phyloP scores from a whole-genome alignment of 2,888 invertebrate species.

The Caradrina clavipalpis region DNA sequence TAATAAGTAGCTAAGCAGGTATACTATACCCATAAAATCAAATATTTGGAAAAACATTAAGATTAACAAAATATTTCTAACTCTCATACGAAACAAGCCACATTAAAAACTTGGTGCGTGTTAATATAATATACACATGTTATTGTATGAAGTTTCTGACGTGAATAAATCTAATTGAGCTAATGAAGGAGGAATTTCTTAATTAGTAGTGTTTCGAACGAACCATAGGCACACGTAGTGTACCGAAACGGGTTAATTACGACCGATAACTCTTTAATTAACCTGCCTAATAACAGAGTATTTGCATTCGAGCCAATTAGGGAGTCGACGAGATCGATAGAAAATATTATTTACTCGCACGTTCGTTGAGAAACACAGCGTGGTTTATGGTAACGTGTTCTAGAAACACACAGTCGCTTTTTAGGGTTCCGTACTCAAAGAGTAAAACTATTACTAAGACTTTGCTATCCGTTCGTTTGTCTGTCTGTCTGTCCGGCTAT shows the following conservation, averaged over 20 bases:
- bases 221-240: constrained; percentile 85
- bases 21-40: constrained; percentile 24
- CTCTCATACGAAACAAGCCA: constrained; percentile 48
- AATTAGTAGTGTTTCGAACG: constrained; percentile 88
- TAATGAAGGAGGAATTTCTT: constrained; percentile 90
- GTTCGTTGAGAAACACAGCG: constrained; percentile 51
- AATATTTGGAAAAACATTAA: constrained; percentile 56
- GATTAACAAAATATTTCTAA: constrained; percentile 60
- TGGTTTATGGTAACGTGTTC: constrained; percentile 52
- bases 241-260: constrained; percentile 89
- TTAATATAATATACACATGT: constrained; percentile 65
- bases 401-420: constrained; percentile 47
- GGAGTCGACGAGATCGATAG: constrained; percentile 77
- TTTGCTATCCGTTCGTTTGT: too few relatives aligned
- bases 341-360: constrained; percentile 73
- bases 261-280: constrained; percentile 90
- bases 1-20: background rate
- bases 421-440: too few relatives aligned
- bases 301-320: constrained; percentile 88
- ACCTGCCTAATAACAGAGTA: constrained; percentile 89
- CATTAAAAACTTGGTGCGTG: constrained; percentile 57
- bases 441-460: too few relatives aligned
- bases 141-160: constrained; percentile 74
- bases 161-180: constrained; percentile 87
- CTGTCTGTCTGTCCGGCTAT: too few relatives aligned